Percentiles rank a stretch among this genome's conserved stretches.
Evolutionary conservation across 2,888 invertebrate genomes (phyloP).

Genomic region (Polyploca ridens): DNA sequence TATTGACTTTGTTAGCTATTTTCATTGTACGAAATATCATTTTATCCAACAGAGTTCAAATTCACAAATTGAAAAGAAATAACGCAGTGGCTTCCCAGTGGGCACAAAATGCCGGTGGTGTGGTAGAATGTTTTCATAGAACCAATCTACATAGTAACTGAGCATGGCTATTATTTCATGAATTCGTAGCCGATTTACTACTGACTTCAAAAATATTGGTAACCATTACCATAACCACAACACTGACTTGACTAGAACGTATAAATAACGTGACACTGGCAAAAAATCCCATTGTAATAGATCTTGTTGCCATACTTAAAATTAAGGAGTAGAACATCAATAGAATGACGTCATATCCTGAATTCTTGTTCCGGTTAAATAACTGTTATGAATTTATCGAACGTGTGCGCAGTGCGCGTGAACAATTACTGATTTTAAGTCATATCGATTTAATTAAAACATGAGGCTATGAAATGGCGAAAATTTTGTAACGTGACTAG

Average conservation of each 20-base stretch:
- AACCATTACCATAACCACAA: too few relatives aligned
- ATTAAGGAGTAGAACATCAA: conserved; percentile 4
- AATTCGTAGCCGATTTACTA: too few relatives aligned
- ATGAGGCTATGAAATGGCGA: conserved; percentile 8
- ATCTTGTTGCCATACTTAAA: conserved; percentile 12
- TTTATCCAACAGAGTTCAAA: too few relatives aligned
- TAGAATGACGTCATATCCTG: conserved; percentile 51
- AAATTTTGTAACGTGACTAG: conserved; percentile 40
- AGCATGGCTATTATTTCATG: too few relatives aligned
- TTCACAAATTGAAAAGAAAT: too few relatives aligned
- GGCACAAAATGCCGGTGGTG: too few relatives aligned
- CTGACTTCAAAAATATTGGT: too few relatives aligned
- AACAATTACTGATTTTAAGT: neutral
- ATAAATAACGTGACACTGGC: neutral
- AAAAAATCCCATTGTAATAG: neutral
- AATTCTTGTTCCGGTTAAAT: conserved; percentile 14
- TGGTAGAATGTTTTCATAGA: too few relatives aligned
- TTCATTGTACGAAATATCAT: too few relatives aligned
- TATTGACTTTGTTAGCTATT: too few relatives aligned
- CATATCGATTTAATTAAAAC: conserved; percentile 2
- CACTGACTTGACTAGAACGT: neutral
- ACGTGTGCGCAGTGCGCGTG: conserved; percentile 13
- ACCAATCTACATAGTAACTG: neutral
- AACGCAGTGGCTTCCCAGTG: too few relatives aligned
- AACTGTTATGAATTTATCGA: conserved; percentile 11